Conservation (phyloP, 2,888 invertebrate genomes). For the Aricia artaxerxes region DNA sequence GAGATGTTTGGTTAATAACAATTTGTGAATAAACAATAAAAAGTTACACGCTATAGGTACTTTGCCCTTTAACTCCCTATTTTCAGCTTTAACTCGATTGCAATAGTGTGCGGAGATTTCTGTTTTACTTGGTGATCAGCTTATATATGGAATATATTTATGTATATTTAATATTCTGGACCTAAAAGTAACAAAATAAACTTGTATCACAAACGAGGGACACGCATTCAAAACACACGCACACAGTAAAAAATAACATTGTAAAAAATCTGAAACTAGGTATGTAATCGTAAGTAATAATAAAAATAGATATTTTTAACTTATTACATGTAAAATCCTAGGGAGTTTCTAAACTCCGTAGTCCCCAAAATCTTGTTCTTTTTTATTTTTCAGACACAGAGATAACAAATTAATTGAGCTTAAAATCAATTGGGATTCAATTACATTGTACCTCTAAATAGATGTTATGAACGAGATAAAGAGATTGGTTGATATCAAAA, state of each 20-base stretch:
- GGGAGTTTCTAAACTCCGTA: slow-evolving; percentile 20
- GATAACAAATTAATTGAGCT: neutral
- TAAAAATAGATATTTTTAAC: neutral
- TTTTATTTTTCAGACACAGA: slow-evolving; percentile 16
- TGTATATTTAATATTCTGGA: neutral
- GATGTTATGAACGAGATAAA: neutral
- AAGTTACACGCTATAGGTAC: slow-evolving; percentile 14
- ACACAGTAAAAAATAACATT: slow-evolving; percentile 4
- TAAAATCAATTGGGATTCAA: neutral
- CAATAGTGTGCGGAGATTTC: slow-evolving; percentile 13
- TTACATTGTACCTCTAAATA: neutral
- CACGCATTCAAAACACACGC: slow-evolving; percentile 23
- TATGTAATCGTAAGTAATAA: neutral
- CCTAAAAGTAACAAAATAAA: slow-evolving; percentile 4
- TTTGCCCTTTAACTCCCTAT: slow-evolving; percentile 24
- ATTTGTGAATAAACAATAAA: slow-evolving; percentile 15
- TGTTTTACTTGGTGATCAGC: neutral
- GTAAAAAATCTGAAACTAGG: neutral
- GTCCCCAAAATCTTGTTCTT: slow-evolving; percentile 12
- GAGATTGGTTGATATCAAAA: neutral
- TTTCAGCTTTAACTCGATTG: slow-evolving; percentile 14
- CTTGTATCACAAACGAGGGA: neutral
- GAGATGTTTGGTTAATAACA: slow-evolving; percentile 7
- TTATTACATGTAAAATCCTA: neutral
- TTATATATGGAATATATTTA: slow-evolving; percentile 4